phyloP scores from a whole-genome alignment of 2,797 vertebrate species.

The Lagothrix lagotricha region DNA sequence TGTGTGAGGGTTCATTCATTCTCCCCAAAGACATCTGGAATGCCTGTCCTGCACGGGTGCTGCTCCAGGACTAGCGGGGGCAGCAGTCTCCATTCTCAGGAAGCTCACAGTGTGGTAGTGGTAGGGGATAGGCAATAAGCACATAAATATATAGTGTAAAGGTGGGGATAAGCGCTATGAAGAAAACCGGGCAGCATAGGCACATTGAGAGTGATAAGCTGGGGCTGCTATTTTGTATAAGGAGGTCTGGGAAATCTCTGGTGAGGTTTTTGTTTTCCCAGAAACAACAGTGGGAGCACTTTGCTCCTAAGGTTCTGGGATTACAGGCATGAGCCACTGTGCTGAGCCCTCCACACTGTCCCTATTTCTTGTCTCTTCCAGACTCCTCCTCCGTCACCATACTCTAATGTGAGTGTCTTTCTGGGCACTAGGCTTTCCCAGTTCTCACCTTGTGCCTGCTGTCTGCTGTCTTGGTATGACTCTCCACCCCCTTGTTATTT shows the following conservation, averaged over 20 bases:
- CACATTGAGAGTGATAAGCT: not conserved
- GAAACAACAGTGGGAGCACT: too few species aligned
- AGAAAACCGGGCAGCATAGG: not conserved
- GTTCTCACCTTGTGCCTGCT: rapidly evolving
- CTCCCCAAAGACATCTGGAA: not conserved
- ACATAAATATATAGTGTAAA: not conserved
- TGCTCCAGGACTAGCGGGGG: not conserved
- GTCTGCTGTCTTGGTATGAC: not conserved
- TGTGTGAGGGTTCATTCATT: not conserved
- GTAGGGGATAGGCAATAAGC: not conserved
- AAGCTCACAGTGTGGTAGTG: not conserved
- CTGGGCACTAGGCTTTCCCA: rapidly evolving
- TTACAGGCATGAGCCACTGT: not conserved
- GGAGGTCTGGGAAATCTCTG: not conserved
- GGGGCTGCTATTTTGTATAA: not conserved
- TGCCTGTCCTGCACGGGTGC: not conserved
- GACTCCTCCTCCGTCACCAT: not conserved
- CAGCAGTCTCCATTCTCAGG: not conserved
- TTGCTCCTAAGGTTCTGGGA: not conserved
- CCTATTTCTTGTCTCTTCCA: not conserved
- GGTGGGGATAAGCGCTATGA: not conserved
- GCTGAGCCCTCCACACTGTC: not conserved
- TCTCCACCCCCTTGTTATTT: not conserved
- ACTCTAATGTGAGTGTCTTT: not conserved
- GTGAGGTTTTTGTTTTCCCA: not conserved